phyloP scores from a whole-genome alignment of 2,888 invertebrate species.

The Leptinotarsa tumamoca region DNA sequence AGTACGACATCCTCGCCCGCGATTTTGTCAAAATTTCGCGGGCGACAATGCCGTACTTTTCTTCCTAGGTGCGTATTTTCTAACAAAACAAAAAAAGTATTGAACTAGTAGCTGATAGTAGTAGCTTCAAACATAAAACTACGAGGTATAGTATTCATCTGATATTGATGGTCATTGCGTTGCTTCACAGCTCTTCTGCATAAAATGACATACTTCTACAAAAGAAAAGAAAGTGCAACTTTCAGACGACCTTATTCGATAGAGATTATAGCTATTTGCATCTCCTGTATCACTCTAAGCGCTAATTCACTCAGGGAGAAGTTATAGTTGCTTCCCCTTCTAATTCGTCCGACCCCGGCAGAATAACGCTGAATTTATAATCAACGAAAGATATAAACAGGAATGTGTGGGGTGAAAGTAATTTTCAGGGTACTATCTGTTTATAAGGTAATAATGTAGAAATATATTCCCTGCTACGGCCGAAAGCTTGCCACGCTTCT shows the following conservation, averaged over 20 bases:
- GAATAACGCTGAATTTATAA: conserved; percentile 54
- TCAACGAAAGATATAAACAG: conserved; percentile 51
- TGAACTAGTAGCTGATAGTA: too few species aligned
- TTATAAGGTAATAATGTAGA: conserved; percentile 52
- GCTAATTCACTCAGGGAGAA: conserved; percentile 44
- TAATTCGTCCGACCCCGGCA: conserved; percentile 50
- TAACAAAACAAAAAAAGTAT: too few species aligned
- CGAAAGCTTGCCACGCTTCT: conserved; percentile 31
- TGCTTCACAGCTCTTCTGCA: too few species aligned
- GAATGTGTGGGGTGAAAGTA: conserved; percentile 50
- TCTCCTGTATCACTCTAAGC: conserved; percentile 43
- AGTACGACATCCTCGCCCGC: too few species aligned
- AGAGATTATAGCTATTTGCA: conserved; percentile 48
- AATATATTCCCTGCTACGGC: conserved; percentile 44
- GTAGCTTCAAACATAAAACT: too few species aligned
- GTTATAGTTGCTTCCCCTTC: conserved; percentile 52
- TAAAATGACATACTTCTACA: not conserved
- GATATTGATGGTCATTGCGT: too few species aligned
- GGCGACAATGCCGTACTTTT: too few species aligned
- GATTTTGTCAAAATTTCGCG: too few species aligned
- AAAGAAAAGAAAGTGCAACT: conserved; percentile 5
- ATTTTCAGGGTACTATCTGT: conserved; percentile 51
- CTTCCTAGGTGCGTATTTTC: too few species aligned
- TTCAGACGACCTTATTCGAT: conserved; percentile 20
- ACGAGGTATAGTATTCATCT: too few species aligned